Evolutionary conservation across 1,140 invertebrate genomes (phyloP), one percentile per base, ranked within the genome.

Genomic region (honey bee (Apis mellifera)): DNA sequence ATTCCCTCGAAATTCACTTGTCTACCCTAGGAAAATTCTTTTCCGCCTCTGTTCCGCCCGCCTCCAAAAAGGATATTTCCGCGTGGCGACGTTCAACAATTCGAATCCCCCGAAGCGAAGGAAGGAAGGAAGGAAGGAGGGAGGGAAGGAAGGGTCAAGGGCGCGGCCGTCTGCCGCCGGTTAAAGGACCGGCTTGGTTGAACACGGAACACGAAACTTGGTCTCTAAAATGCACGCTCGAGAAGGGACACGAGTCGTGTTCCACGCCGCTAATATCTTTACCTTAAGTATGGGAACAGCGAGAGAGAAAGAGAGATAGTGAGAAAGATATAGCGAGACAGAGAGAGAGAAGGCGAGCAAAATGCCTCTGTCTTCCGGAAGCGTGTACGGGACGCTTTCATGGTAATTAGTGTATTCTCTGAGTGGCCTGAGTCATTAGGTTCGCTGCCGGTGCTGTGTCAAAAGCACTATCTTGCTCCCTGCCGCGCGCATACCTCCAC

Each of bases 391-490:
- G 82, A 86, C 84, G 86, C 87, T 87, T 88, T 84, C 86, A 85
- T 78, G 80, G 81, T 89, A 89, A 89, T 89, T 89, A 89, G 87
- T 89, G 86, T 89, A 89, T 89, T 89, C 87, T 89, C 87, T 76
- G 84, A 89, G 86, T 89, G 86, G 87, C 84, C 86, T 71, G 86
- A 88, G 87, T 89, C 87, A 89, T 89, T 89, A 89, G 87, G 86
- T 78, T 74, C 87, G 79, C 76, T 68, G 74, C 76, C 76, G 62
- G 62, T 79, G 77, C 78, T 87, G 55, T 80, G 83, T 78, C 87
- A 79, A 88, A 86, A 89, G 86, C 86, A 86, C 78, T 82, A 85
- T 82, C 86, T 88, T 64, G 79, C 82, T 73, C 57, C 72, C 48
- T 48, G 26, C 65, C 59, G 48, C 15, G 60, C 55, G 48, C 73